Percentiles rank a stretch among this genome's conserved stretches.
Evolutionary conservation across 2,797 vertebrate species (phyloP).

Genomic region (Rhincodon typus): DNA sequence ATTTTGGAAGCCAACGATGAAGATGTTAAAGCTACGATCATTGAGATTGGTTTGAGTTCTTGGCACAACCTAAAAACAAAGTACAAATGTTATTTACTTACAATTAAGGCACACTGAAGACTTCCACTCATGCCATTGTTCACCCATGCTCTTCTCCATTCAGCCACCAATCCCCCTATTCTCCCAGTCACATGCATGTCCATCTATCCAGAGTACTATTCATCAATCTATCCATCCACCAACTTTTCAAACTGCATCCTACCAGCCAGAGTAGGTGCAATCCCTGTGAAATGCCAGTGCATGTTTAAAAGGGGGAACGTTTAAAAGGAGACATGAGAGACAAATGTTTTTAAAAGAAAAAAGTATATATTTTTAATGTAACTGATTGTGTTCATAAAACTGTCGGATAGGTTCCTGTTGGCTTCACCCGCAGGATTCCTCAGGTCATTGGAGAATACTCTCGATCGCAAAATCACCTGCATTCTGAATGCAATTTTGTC

Average conservation of each 20-base stretch:
- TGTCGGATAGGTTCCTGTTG: slow-evolving; percentile 36
- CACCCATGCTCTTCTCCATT: not conserved
- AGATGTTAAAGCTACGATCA: slow-evolving; percentile 32
- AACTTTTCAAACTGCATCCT: not conserved
- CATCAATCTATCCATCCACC: not conserved
- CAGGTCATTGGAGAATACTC: slow-evolving; percentile 3
- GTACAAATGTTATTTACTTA: not conserved
- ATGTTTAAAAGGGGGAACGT: too few relatives aligned
- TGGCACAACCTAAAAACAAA: slow-evolving; percentile 40
- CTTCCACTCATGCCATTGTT: not conserved
- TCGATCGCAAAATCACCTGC: not conserved
- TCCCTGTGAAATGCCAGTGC: not conserved
- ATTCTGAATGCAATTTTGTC: not conserved
- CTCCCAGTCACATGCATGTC: not conserved
- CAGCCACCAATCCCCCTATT: not conserved
- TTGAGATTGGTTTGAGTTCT: slow-evolving; percentile 42
- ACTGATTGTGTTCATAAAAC: slow-evolving; percentile 45
- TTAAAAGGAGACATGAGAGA: too few relatives aligned
- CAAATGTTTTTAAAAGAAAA: not conserved
- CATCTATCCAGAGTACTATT: not conserved
- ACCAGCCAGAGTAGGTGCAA: not conserved
- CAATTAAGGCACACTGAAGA: not conserved
- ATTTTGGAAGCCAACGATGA: slow-evolving; percentile 46
- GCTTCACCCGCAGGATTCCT: slow-evolving; percentile 42
- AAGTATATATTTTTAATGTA: not conserved